These are phyloP conservation scores for Drosophila falleni DNA, from an alignment of 2,888 invertebrate species.

Conservation along the genomic window DNA sequence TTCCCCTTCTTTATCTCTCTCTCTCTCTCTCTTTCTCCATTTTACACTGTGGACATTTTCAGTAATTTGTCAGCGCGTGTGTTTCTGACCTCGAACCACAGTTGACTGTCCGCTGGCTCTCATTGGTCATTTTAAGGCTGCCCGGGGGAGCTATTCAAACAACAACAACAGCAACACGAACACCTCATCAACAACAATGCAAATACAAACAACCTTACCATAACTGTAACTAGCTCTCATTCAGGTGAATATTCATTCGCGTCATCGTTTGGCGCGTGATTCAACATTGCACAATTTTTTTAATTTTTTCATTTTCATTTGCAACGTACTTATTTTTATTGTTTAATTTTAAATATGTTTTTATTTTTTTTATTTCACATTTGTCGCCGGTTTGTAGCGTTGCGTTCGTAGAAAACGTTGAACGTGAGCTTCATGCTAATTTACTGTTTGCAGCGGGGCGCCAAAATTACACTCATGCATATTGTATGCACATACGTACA, in stretches of 20 bases:
- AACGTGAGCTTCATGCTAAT: conserved; percentile 75
- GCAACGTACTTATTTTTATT: conserved; percentile 6
- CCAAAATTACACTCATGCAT: conserved; percentile 40
- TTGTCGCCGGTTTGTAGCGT: conserved; percentile 54
- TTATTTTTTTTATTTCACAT: conserved; percentile 46
- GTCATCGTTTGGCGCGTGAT: conserved; percentile 66
- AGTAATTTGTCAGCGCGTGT: conserved; percentile 61
- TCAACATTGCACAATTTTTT: conserved; percentile 72
- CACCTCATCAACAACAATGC: conserved; percentile 32
- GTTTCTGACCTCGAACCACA: conserved; percentile 51
- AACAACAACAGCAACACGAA: background rate
- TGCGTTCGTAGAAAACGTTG: conserved; percentile 64
- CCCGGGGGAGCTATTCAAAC: conserved; percentile 47
- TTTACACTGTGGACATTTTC: conserved; percentile 21
- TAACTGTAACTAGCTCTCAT: conserved; percentile 42
- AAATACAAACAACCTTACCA: conserved; percentile 20
- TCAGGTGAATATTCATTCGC: conserved; percentile 38
- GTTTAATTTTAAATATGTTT: conserved; percentile 18
- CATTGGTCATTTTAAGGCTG: conserved; percentile 34
- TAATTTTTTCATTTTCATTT: conserved; percentile 13
- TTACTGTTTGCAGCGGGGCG: conserved; percentile 41
- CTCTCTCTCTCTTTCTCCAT: background rate
- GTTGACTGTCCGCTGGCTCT: conserved; percentile 37
- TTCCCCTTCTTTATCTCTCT: background rate
- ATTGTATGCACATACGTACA: conserved; percentile 22